Percentiles rank a stretch among this genome's conserved stretches.
These are phyloP conservation scores for Caenorhabditis sp. DNA, from an alignment of 2,888 invertebrate genomes.

Conservation along the genomic window DNA sequence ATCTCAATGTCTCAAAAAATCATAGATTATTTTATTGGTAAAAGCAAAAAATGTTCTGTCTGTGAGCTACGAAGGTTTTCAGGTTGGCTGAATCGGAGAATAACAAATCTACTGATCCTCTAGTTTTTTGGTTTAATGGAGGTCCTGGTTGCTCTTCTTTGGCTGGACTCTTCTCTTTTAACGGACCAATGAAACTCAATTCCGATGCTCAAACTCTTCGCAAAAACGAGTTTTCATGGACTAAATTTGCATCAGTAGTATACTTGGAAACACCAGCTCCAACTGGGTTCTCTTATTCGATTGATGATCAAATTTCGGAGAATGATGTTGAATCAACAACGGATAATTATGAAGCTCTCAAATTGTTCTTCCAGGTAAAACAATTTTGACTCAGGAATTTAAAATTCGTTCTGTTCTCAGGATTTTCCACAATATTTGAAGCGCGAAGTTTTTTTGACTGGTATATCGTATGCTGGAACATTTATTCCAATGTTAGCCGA, in stretches of 20 bases:
- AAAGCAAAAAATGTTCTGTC: conserved; percentile 70
- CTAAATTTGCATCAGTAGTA: conserved; percentile 73
- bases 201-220: conserved; percentile 66
- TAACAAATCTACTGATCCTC: conserved; percentile 59
- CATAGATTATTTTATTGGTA: conserved; percentile 72
- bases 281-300: no score
- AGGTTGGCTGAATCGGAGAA: conserved; percentile 69
- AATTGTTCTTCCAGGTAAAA: no score
- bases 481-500: no score
- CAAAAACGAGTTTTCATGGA: conserved; percentile 70
- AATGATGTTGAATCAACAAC: no score
- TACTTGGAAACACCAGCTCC: no score
- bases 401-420: no score
- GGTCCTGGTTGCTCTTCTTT: conserved; percentile 74
- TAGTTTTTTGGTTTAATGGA: conserved; percentile 69
- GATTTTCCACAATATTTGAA: no score
- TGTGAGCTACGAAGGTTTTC: neutral
- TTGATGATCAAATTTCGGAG: no score
- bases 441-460: no score
- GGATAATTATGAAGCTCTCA: no score
- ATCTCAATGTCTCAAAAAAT: conserved; percentile 71
- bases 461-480: no score
- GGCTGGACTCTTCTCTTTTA: conserved; percentile 73
- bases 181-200: conserved; percentile 73
- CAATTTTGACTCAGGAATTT: no score